phyloP scores from a whole-genome alignment of 2,797 vertebrate genomes.

The Acrossocheilus wenchowensis region DNA sequence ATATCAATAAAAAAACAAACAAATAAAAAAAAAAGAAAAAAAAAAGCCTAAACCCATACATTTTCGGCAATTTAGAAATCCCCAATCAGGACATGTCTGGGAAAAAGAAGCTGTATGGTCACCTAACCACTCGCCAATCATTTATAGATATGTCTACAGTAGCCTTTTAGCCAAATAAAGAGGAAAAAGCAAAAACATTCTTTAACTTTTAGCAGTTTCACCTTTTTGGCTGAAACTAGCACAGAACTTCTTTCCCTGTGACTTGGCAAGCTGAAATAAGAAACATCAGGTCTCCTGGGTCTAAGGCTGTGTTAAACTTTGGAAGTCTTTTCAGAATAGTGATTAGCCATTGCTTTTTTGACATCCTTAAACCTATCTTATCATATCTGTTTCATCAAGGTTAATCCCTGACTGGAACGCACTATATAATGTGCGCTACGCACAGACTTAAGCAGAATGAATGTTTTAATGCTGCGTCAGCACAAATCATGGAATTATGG shows the following conservation, averaged over 20 bases:
- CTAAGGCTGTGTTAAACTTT: background rate
- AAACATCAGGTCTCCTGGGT: background rate
- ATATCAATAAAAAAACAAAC: background rate
- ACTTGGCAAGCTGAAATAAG: background rate
- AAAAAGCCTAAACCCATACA: background rate
- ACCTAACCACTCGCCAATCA: background rate
- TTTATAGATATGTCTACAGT: background rate
- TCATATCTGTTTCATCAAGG: background rate
- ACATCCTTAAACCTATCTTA: background rate
- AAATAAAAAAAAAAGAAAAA: no score
- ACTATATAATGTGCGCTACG: background rate
- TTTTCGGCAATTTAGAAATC: background rate
- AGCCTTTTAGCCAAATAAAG: background rate
- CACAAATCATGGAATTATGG: background rate
- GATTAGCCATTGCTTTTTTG: background rate
- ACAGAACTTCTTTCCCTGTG: background rate
- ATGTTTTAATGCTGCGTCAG: constrained; percentile 2
- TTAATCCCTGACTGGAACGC: background rate
- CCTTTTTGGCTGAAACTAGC: background rate
- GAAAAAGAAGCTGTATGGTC: background rate
- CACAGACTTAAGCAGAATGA: background rate
- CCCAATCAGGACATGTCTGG: background rate
- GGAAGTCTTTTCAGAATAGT: background rate
- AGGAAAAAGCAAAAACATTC: background rate
- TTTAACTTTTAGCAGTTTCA: background rate